Percentiles rank a stretch among this genome's conserved stretches.
phyloP scores from a whole-genome alignment of 2,797 vertebrate species.

The Melanotaenia parkinsoni region DNA sequence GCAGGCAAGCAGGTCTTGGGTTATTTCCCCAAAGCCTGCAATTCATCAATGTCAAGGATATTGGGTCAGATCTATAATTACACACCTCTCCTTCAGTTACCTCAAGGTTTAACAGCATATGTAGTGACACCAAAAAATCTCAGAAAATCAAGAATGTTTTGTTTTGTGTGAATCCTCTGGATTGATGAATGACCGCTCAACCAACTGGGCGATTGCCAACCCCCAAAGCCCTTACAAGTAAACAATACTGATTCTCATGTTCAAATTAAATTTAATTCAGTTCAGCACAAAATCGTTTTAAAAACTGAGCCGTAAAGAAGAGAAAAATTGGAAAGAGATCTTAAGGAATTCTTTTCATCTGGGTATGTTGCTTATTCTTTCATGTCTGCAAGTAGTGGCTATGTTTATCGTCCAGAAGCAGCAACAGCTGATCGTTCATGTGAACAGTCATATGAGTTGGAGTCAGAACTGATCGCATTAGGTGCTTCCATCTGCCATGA shows the following conservation, averaged over 20 bases:
- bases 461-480: neutral
- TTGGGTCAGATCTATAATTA: constrained; percentile 29
- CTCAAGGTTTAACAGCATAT: neutral
- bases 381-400: neutral
- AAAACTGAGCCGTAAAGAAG: neutral
- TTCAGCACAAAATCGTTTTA: neutral
- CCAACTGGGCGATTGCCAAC: neutral
- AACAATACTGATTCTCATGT: neutral
- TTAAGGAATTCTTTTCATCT: neutral
- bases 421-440: neutral
- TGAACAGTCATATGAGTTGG: neutral
- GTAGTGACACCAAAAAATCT: neutral
- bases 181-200: neutral
- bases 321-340: neutral
- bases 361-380: neutral
- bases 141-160: neutral
- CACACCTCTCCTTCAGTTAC: neutral
- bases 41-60: constrained; percentile 31
- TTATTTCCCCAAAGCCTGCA: constrained; percentile 46
- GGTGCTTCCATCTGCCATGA: neutral
- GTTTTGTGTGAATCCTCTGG: neutral
- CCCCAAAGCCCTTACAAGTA: neutral
- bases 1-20: constrained; percentile 58
- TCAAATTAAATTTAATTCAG: neutral
- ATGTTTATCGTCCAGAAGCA: neutral